Base-by-base conservation (phyloP, 2,888 invertebrate species). In the Drosophila differens region DNA sequence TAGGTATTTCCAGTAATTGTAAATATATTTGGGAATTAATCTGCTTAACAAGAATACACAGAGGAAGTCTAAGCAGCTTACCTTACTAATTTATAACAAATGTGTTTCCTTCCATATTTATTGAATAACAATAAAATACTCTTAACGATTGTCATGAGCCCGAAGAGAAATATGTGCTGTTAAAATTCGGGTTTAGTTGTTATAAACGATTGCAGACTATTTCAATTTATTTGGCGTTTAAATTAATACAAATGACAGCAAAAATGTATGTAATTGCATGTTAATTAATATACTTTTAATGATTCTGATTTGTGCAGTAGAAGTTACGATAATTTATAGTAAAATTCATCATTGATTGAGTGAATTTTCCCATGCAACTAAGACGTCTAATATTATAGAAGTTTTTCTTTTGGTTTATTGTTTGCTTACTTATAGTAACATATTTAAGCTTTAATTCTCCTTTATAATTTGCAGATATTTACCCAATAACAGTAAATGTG, bases 51-150 rank as follows among this genome's bases (percentile, higher is more conserved):
- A 44, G 33, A 32, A 32, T 12, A 35, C 19, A 22, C 5, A 28
- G 12, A 3, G 2, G 1, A 25, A 6, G 25, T 37, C 16, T 54
- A 58, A 59, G 60, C 35, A 47, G 61, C 65, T 79, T 60, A 30
- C 28, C 10, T 58, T 1, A 44, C 12, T 16, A 28, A 52, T 47
- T 39, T 39, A 14, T 47, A 33, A 32, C 39, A 30, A 63, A 41
- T n/a, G 12, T 25, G 12, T 14, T 30, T 12, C 22, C 16, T 37
- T 35, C 14, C 4, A 5, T 16, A 12, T 22, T 19, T 2, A 19
- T 63, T 30, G 14, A 67, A 5, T 41, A 41, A 25, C 3, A 65
- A 25, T 3, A 19, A 72, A 63, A 51, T 73, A 28, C 49, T 53
- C 39, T 51, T 51, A 58, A 53, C 32, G 14, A 5, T 39, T 52